A percentile compares a stretch with the other conserved stretches of the same genome.
These are phyloP conservation scores for Macrostomum cliftonense DNA, from an alignment of 2,888 invertebrate genomes.

Conservation along the genomic window DNA sequence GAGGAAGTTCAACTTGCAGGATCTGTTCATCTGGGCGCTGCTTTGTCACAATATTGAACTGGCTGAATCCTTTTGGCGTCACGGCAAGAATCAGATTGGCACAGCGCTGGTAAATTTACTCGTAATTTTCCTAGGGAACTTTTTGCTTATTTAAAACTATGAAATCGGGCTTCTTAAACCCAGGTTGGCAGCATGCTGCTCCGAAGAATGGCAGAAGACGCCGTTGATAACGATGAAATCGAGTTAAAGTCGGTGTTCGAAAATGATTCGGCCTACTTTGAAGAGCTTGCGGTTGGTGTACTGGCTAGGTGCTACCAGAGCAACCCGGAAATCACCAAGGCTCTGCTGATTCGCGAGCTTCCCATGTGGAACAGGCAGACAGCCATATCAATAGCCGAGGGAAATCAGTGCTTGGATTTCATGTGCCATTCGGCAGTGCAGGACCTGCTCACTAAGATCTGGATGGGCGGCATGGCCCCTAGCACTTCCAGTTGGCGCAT, in stretches of 20 bases:
- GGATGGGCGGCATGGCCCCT: slow-evolving; percentile 29
- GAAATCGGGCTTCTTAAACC: too few relatives aligned
- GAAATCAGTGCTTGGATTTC: slow-evolving; percentile 29
- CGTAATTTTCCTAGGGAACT: too few relatives aligned
- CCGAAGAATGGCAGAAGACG: background rate
- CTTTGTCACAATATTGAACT: slow-evolving; percentile 29
- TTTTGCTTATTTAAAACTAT: too few relatives aligned
- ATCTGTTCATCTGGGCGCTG: slow-evolving; percentile 34
- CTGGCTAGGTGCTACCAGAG: slow-evolving; percentile 27
- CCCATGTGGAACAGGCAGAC: slow-evolving; percentile 25
- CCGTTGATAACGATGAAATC: slow-evolving; percentile 3
- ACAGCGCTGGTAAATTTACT: background rate
- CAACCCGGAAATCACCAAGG: slow-evolving; percentile 24
- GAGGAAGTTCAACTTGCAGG: slow-evolving; percentile 18
- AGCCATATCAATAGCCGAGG: slow-evolving; percentile 26
- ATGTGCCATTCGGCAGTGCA: slow-evolving; percentile 33
- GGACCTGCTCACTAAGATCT: slow-evolving; percentile 33
- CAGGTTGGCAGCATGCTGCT: slow-evolving; percentile 3
- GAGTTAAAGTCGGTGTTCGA: background rate
- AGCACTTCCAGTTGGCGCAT: slow-evolving; percentile 1
- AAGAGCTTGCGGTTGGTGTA: slow-evolving; percentile 25
- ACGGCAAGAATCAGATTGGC: slow-evolving; percentile 27
- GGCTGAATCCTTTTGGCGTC: slow-evolving; percentile 28
- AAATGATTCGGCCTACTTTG: slow-evolving; percentile 15
- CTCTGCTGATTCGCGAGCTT: slow-evolving; percentile 23